Evolutionary conservation across 2,113 vertebrate species (phyloP).

Genomic region (Phainopepla nitens): DNA sequence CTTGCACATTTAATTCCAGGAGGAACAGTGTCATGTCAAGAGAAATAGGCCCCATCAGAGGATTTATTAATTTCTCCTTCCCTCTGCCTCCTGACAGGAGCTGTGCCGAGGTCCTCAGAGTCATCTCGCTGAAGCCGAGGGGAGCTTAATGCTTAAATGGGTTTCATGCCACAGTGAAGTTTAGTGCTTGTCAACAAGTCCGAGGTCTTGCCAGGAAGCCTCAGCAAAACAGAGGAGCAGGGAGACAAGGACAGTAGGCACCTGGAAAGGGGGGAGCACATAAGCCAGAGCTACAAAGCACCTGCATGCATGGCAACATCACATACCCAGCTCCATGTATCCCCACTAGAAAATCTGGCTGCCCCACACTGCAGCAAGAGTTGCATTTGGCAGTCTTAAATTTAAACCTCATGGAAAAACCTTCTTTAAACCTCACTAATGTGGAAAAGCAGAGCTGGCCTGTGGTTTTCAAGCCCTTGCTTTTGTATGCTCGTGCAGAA

Average conservation of each 20-base stretch:
- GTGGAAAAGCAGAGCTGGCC: background rate
- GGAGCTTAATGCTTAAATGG: constrained; percentile 76
- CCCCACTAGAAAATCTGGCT: background rate
- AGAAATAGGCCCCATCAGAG: constrained; percentile 35
- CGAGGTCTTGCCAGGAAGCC: constrained; percentile 40
- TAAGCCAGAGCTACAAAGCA: background rate
- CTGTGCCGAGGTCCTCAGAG: constrained; percentile 42
- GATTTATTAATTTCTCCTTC: constrained; percentile 73
- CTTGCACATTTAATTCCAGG: constrained; percentile 15
- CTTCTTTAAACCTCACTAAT: background rate
- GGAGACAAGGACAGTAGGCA: background rate
- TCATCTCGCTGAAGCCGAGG: constrained; percentile 51
- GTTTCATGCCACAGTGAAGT: constrained; percentile 66
- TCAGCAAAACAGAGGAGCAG: constrained; percentile 61
- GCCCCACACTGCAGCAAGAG: background rate
- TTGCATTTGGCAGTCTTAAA: background rate
- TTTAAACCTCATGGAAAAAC: background rate
- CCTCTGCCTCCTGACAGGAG: constrained; percentile 57
- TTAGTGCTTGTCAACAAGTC: constrained; percentile 68
- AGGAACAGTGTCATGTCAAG: background rate
- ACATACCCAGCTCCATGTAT: accelerated
- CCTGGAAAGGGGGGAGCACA: background rate
- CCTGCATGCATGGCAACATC: accelerated
- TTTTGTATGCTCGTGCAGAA: background rate
- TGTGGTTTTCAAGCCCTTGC: background rate